phyloP scores from a whole-genome alignment of 2,888 invertebrate genomes.

The Laothoe populi region DNA sequence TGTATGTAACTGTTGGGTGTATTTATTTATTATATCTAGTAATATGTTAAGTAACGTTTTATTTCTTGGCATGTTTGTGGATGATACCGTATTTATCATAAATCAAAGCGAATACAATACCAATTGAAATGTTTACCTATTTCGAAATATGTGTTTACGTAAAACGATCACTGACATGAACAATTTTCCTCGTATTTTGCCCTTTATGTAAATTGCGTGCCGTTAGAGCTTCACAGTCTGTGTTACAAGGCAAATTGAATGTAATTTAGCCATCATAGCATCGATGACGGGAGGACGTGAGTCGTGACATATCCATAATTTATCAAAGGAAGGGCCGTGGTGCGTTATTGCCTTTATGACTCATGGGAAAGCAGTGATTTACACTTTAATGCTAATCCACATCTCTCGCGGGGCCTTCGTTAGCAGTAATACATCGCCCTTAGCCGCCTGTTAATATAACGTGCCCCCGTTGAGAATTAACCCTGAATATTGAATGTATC shows the following conservation, averaged over 20 bases:
- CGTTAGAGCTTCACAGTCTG: slow-evolving; percentile 32
- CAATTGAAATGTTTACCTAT: not conserved
- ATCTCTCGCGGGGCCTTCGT: slow-evolving; percentile 5
- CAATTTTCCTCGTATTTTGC: slow-evolving; percentile 42
- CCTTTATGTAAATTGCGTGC: slow-evolving; percentile 44
- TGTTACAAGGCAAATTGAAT: slow-evolving; percentile 44
- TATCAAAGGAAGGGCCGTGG: slow-evolving; percentile 50
- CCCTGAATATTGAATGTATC: not conserved
- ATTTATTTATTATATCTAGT: too few species aligned
- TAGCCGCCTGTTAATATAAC: slow-evolving; percentile 9
- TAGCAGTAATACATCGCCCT: slow-evolving; percentile 12
- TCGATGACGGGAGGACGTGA: slow-evolving; percentile 45
- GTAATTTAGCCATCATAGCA: slow-evolving; percentile 49
- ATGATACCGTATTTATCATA: not conserved
- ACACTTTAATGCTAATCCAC: slow-evolving; percentile 27
- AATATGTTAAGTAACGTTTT: too few species aligned
- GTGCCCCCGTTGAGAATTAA: not conserved
- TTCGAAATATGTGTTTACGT: slow-evolving; percentile 31
- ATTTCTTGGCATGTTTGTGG: not conserved
- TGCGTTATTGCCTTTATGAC: slow-evolving; percentile 23
- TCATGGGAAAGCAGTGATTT: slow-evolving; percentile 27
- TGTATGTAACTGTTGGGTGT: too few species aligned
- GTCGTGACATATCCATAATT: slow-evolving; percentile 51
- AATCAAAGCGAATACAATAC: slow-evolving; percentile 3
- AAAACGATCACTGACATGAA: slow-evolving; percentile 42